These are phyloP conservation scores for Corythornis vintsioides DNA, from an alignment of 2,113 vertebrate genomes.

Conservation along the genomic window DNA sequence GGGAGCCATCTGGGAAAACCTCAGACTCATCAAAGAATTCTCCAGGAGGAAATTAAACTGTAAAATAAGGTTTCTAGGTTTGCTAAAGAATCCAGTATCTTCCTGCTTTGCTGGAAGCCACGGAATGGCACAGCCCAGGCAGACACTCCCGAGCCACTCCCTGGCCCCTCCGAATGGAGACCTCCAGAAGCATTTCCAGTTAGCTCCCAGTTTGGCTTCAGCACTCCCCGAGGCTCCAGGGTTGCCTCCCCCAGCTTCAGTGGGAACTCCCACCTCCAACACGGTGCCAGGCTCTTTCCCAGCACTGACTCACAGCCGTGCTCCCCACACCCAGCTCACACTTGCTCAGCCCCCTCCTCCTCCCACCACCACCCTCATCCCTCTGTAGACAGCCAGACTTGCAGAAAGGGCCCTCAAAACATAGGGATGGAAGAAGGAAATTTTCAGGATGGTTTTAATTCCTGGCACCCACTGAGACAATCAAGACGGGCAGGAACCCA, in stretches of 20 bases:
- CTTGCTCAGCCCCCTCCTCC: neutral
- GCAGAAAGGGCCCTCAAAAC: neutral
- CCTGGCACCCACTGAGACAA: neutral
- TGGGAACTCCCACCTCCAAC: neutral
- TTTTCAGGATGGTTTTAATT: neutral
- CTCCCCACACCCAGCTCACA: neutral
- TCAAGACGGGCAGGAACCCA: neutral
- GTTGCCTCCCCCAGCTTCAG: neutral
- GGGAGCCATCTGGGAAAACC: neutral
- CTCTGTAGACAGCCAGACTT: neutral
- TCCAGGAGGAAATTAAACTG: neutral
- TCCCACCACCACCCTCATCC: neutral
- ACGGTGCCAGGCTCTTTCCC: neutral
- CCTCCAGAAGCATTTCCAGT: neutral
- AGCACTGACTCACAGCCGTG: neutral
- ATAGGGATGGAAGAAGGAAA: neutral
- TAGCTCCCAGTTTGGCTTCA: neutral
- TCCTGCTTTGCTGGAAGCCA: neutral
- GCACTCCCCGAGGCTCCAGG: neutral
- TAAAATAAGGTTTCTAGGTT: neutral
- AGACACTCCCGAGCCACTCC: neutral
- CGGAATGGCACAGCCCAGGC: neutral
- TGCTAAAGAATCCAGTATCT: neutral
- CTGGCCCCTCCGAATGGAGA: neutral
- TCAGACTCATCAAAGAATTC: neutral